phyloP scores from a whole-genome alignment of 2,888 invertebrate genomes.

The Timema cristinae region DNA sequence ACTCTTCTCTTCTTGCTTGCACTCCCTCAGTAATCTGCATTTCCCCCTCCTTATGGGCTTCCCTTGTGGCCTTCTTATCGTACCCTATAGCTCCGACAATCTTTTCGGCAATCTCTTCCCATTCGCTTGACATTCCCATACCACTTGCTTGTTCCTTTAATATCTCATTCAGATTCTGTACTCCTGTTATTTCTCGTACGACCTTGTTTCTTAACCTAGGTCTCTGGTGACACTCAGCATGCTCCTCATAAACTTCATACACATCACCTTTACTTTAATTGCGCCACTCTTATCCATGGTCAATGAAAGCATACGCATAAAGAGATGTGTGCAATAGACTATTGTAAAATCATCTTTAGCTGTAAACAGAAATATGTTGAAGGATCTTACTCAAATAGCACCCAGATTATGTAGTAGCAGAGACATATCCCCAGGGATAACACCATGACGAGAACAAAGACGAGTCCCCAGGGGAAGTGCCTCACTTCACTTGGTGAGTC shows the following conservation, averaged over 20 bases:
- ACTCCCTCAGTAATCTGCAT: not conserved
- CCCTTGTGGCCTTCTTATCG: not conserved
- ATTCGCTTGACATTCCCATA: no score
- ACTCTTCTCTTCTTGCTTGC: not conserved
- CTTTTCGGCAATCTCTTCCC: not conserved
- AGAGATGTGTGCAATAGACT: not conserved
- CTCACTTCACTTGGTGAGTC: slow-evolving; percentile 69
- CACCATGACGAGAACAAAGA: slow-evolving; percentile 73
- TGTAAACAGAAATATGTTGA: not conserved
- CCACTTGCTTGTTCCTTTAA: not conserved
- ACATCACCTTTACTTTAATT: not conserved
- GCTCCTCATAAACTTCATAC: not conserved
- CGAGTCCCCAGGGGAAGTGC: slow-evolving; percentile 76
- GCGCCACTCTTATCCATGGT: not conserved
- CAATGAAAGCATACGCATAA: not conserved
- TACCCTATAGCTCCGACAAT: not conserved
- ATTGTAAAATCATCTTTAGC: not conserved
- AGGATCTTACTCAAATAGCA: slow-evolving; percentile 82
- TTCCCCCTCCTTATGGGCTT: not conserved
- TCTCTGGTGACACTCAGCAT: not conserved
- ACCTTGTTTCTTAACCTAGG: no score
- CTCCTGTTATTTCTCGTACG: not conserved
- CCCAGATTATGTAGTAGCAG: slow-evolving; percentile 91
- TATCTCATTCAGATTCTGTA: not conserved
- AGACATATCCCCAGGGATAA: slow-evolving; percentile 78